Evolutionary conservation across 2,113 vertebrate species (phyloP).

Genomic region (Oostethus manadensis): DNA sequence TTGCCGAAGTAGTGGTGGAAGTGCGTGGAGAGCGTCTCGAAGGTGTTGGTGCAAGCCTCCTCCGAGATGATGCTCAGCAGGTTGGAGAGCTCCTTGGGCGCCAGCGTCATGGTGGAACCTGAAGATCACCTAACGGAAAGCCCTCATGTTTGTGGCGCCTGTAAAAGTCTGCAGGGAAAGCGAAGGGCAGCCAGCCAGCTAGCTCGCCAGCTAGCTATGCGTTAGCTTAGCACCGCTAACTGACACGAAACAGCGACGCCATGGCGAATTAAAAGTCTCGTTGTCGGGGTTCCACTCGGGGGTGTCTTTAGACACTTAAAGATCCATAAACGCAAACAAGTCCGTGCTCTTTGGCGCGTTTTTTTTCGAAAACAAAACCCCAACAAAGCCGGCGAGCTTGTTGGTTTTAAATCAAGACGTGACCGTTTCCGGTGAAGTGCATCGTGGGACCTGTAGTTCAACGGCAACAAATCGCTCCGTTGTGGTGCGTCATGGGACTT

Average conservation of each 20-base stretch:
- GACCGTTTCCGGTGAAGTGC: conserved; percentile 15
- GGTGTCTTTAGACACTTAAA: background rate
- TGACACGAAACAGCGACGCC: conserved; percentile 8
- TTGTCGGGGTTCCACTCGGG: background rate
- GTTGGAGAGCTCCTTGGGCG: conserved; percentile 90
- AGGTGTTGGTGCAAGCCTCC: conserved; percentile 89
- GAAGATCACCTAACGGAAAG: background rate
- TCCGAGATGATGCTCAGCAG: conserved; percentile 94
- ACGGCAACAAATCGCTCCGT: background rate
- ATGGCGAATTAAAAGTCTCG: background rate
- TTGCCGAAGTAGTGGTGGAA: conserved; percentile 96
- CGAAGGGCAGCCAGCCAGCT: background rate
- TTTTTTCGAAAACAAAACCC: background rate
- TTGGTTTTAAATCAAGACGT: conserved; percentile 23
- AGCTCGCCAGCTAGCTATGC: conserved; percentile 7
- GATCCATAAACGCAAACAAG: fast-evolving
- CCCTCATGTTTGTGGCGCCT: too few species aligned
- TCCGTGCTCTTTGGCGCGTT: background rate
- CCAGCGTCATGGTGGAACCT: conserved; percentile 79
- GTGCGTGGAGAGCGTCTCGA: conserved; percentile 89
- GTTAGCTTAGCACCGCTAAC: conserved; percentile 40
- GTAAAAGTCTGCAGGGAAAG: background rate
- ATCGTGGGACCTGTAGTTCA: conserved; percentile 50
- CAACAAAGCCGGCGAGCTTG: conserved; percentile 5
- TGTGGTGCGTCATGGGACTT: background rate